Evolutionary conservation across 2,888 invertebrate species (phyloP), one percentile per base, ranked within the genome.

Genomic region (Agapostemon virescens): DNA sequence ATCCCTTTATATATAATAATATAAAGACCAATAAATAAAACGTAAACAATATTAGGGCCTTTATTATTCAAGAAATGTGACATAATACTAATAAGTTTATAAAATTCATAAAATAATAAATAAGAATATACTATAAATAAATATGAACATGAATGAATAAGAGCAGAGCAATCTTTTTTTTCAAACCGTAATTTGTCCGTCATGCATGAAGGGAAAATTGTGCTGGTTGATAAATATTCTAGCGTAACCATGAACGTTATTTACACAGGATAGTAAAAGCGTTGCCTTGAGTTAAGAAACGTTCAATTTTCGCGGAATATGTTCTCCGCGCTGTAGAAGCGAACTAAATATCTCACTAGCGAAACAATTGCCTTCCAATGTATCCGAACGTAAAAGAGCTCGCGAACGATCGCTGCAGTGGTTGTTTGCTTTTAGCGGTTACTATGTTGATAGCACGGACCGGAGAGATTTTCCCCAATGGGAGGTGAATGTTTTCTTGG

Each of bases 371-470:
- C 45, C 52, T 45, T 49, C 45, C 38, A 38, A 49, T 49, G 52
- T 58, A 66, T 58, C 66, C 23, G 69, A 38, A 23, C 45, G 49
- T 55, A 69, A 78, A 69, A 23, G 45, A 58, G 23, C 40, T 63
- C 42, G n/a, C 36, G 38, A 79, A 79, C 68, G 79, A 78, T 72
- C 52, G 45, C 23, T 11, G 23, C 79, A 49, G 68, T 55, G 72
- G 79, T 69, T 79, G 72, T 79, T 79, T 78, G 79, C 79, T 79
- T 79, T 79, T 79, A 79, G 63, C 79, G 20, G 79, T 30, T 30
- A 55, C 71, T 61, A 55, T 40, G 61, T 55, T 38, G 79, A 78
- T 78, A 78, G 63, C 38, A 45, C 52, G 30, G 52, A 9, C 61
- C 63, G 79, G 68, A 17, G 68, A 42, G 71, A 69, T 63, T 78